Conservation (phyloP, 2,797 vertebrate species). For the Xenentodon cancila region DNA sequence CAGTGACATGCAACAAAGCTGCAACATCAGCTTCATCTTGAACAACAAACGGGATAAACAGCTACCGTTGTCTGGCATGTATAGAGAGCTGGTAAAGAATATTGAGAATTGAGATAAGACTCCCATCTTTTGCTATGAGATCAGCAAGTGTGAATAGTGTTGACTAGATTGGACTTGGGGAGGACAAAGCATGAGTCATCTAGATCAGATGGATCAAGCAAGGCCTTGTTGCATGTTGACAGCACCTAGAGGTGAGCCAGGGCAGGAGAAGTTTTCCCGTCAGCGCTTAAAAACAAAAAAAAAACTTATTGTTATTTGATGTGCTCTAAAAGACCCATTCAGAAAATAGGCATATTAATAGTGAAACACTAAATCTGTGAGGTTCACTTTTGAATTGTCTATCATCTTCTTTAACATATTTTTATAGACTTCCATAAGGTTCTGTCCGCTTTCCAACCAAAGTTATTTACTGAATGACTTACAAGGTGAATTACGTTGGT, state of each 20-base stretch:
- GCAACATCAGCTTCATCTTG: too few relatives aligned
- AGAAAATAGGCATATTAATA: too few relatives aligned
- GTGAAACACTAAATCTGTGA: too few relatives aligned
- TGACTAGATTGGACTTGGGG: conserved; percentile 30
- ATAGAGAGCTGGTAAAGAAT: conserved; percentile 4
- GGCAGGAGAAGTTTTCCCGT: conserved; percentile 17
- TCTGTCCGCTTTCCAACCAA: not conserved
- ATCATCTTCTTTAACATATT: too few relatives aligned
- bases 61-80: not conserved
- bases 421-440: too few relatives aligned
- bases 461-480: not conserved
- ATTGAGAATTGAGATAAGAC: conserved; percentile 34
- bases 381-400: too few relatives aligned
- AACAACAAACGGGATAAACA: too few relatives aligned
- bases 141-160: conserved; percentile 25
- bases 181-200: conserved; percentile 31
- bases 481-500: not conserved
- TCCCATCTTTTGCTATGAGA: conserved; percentile 42
- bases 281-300: not conserved
- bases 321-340: too few relatives aligned
- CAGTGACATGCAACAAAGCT: too few relatives aligned
- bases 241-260: conserved; percentile 24
- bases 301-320: too few relatives aligned
- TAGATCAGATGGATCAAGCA: conserved; percentile 32
- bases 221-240: conserved; percentile 13